phyloP scores from a whole-genome alignment of 2,888 invertebrate genomes.

The Drosophila recens region DNA sequence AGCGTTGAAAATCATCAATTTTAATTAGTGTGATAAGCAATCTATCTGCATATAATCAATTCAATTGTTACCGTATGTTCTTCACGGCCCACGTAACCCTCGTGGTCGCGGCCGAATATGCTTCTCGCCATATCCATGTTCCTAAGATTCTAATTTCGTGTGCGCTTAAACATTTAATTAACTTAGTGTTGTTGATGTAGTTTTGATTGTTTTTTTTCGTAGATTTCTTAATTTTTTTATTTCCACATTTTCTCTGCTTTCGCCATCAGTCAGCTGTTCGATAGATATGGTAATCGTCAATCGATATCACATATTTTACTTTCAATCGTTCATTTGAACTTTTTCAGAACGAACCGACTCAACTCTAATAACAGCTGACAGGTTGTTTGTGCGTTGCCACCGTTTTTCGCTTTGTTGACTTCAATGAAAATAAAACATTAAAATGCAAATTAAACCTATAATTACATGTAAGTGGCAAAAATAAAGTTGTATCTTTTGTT shows the following conservation, averaged over 20 bases:
- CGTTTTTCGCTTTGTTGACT: conserved; percentile 27
- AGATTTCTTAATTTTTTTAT: conserved; percentile 18
- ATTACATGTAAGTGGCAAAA: conserved; percentile 80
- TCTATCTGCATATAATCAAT: conserved; percentile 47
- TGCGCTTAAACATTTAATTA: conserved; percentile 29
- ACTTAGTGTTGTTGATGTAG: conserved; percentile 3
- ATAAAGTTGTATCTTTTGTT: neutral
- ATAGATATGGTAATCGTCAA: conserved; percentile 1
- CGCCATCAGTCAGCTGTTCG: conserved; percentile 50
- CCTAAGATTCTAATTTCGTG: conserved; percentile 16
- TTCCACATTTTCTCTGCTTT: conserved; percentile 46
- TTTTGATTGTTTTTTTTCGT: conserved; percentile 18
- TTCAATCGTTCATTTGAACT: too few species aligned
- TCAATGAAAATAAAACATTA: conserved; percentile 42
- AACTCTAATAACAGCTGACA: conserved; percentile 41
- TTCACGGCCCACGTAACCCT: conserved; percentile 95
- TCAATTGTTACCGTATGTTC: conserved; percentile 89
- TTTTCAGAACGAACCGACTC: too few species aligned
- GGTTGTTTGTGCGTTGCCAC: conserved; percentile 39
- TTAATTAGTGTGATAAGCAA: conserved; percentile 66
- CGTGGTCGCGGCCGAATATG: conserved; percentile 94
- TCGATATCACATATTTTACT: conserved; percentile 12
- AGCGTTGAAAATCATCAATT: conserved; percentile 37
- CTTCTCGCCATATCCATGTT: conserved; percentile 96
- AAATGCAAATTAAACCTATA: conserved; percentile 83